Percentiles rank a stretch among this genome's conserved stretches.
Conservation (phyloP, 2,888 invertebrate genomes). For the Amiota minor region DNA sequence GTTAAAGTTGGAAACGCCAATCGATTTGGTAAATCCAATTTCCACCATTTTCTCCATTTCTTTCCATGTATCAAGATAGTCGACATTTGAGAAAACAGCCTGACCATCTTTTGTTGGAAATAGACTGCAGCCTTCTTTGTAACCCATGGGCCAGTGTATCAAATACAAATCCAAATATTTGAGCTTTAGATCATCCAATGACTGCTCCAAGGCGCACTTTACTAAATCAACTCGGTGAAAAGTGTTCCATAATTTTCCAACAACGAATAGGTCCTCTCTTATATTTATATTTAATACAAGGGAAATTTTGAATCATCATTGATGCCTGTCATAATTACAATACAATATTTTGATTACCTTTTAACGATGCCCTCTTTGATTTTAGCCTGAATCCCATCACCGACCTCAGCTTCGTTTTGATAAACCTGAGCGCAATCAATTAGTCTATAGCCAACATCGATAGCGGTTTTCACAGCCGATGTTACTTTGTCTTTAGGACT, state of each 20-base stretch:
- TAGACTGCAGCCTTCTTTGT: constrained; percentile 81
- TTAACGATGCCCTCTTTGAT: constrained; percentile 80
- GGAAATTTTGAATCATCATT: not conserved
- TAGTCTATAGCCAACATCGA: constrained; percentile 85
- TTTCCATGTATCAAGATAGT: constrained; percentile 84
- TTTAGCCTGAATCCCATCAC: constrained; percentile 79
- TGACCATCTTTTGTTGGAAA: constrained; percentile 78
- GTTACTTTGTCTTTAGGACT: constrained; percentile 80
- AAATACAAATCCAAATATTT: constrained; percentile 90
- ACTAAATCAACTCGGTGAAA: constrained; percentile 87
- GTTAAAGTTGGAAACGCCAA: constrained; percentile 86
- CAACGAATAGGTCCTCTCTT: constrained; percentile 80
- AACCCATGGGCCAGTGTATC: constrained; percentile 96
- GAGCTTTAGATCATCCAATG: constrained; percentile 81
- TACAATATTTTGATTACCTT: constrained; percentile 72
- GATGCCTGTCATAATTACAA: not conserved
- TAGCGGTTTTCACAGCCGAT: constrained; percentile 82
- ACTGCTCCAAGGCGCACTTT: constrained; percentile 78
- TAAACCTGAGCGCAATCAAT: constrained; percentile 84
- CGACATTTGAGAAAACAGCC: constrained; percentile 78
- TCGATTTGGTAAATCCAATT: constrained; percentile 79
- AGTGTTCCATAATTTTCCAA: constrained; percentile 91
- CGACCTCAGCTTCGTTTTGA: constrained; percentile 84
- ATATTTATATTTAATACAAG: constrained; percentile 6
- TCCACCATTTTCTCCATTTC: constrained; percentile 82